A percentile compares a stretch with the other conserved stretches of the same genome.
Evolutionary conservation across 2,888 invertebrate species (phyloP).

Genomic region (Parochlus steinenii): DNA sequence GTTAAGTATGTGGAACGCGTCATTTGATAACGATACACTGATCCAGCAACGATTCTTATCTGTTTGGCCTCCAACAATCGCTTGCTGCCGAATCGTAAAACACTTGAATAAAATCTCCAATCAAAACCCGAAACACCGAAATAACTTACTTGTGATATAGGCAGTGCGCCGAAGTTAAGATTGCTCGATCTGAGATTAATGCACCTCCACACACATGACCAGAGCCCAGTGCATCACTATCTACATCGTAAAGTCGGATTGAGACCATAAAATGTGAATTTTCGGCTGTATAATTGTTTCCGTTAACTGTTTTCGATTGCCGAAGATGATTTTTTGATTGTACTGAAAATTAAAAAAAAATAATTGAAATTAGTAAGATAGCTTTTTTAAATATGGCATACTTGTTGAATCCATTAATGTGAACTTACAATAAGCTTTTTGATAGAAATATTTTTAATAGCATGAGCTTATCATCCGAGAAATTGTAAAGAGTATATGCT

Average conservation of each 20-base stretch:
- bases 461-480: no score
- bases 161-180: slow-evolving; percentile 6
- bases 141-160: slow-evolving; percentile 9
- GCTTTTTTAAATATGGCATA: no score
- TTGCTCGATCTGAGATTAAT: not conserved
- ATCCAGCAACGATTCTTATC: slow-evolving; percentile 2
- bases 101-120: no score
- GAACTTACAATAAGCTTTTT: no score
- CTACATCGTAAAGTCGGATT: not conserved
- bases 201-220: slow-evolving; percentile 7
- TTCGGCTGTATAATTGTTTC: slow-evolving; percentile 2
- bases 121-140: no score
- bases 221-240: slow-evolving; percentile 2
- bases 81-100: not conserved
- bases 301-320: not conserved
- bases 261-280: slow-evolving; percentile 5
- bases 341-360: no score
- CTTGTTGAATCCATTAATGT: no score
- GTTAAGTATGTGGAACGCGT: not conserved
- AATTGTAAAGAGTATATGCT: no score
- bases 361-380: no score
- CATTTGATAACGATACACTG: not conserved
- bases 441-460: no score
- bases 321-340: no score
- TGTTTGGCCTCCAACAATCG: slow-evolving; percentile 4